Percentiles rank a stretch among this genome's conserved stretches.
Evolutionary conservation across 2,888 invertebrate species (phyloP).

Genomic region (Stenodema calcarata): DNA sequence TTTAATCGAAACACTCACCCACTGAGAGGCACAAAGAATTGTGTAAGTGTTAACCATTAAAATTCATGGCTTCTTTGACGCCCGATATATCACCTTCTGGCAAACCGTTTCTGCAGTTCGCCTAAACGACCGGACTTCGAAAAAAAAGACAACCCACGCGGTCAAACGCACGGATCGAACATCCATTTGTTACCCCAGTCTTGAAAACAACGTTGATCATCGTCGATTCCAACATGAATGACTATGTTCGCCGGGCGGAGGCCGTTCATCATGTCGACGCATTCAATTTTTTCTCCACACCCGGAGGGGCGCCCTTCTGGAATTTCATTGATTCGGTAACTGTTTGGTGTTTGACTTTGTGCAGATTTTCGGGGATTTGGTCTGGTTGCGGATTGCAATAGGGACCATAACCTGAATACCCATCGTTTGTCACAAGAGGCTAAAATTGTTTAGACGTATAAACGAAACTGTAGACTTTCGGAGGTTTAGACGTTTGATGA

Average conservation of each 20-base stretch:
- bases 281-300: neutral
- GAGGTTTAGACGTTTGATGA: too few species aligned
- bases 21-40: too few species aligned
- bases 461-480: too few species aligned
- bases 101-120: neutral
- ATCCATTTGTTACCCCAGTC: neutral
- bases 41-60: too few species aligned
- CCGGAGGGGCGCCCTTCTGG: neutral
- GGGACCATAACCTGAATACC: too few species aligned
- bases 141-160: neutral
- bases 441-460: too few species aligned
- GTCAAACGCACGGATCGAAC: neutral
- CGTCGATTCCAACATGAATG: neutral
- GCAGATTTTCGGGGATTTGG: too few species aligned
- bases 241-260: neutral
- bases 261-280: neutral
- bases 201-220: neutral
- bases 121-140: neutral
- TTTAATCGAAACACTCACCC: too few species aligned
- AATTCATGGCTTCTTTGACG: neutral
- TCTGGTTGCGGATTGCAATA: too few species aligned
- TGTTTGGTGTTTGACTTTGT: neutral
- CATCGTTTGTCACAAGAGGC: too few species aligned
- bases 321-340: neutral
- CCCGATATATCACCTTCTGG: neutral